Percentiles rank a stretch among this genome's conserved stretches.
phyloP scores from a whole-genome alignment of 2,113 vertebrate species.

The Rhinoderma darwinii region DNA sequence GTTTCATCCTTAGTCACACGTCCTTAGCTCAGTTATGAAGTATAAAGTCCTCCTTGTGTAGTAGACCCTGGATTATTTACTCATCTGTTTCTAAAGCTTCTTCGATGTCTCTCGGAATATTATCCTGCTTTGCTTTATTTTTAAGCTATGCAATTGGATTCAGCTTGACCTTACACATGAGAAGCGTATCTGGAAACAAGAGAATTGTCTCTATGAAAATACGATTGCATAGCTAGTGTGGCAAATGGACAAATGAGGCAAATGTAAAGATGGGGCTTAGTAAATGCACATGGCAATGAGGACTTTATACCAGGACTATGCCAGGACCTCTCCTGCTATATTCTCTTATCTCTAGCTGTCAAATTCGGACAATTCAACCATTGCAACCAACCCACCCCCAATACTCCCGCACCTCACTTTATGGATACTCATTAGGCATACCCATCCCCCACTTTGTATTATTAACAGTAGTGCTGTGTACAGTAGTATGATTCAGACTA shows the following conservation, averaged over 20 bases:
- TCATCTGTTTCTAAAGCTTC: slow-evolving; percentile 8
- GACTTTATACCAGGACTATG: no score
- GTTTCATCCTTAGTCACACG: slow-evolving; percentile 16
- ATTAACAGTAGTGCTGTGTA: no score
- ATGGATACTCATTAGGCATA: not conserved
- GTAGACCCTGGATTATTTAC: slow-evolving; percentile 12
- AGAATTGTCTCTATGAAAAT: not conserved
- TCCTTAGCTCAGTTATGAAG: not conserved
- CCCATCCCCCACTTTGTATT: no score
- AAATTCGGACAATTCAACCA: not conserved
- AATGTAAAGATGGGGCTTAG: not conserved
- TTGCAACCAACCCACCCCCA: not conserved
- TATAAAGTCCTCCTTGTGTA: not conserved
- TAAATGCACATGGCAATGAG: not conserved
- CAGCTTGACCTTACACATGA: slow-evolving; percentile 3
- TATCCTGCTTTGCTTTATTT: slow-evolving; percentile 7
- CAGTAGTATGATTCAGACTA: no score
- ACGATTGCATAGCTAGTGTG: no score
- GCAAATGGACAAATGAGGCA: not conserved
- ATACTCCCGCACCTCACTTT: not conserved
- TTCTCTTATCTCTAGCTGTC: not conserved
- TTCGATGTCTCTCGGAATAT: not conserved
- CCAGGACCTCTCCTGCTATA: no score
- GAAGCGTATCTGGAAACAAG: not conserved
- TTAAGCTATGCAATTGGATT: slow-evolving; percentile 6